Conservation (phyloP, 1,140 invertebrate genomes). For the Drosophila yakuba region DNA sequence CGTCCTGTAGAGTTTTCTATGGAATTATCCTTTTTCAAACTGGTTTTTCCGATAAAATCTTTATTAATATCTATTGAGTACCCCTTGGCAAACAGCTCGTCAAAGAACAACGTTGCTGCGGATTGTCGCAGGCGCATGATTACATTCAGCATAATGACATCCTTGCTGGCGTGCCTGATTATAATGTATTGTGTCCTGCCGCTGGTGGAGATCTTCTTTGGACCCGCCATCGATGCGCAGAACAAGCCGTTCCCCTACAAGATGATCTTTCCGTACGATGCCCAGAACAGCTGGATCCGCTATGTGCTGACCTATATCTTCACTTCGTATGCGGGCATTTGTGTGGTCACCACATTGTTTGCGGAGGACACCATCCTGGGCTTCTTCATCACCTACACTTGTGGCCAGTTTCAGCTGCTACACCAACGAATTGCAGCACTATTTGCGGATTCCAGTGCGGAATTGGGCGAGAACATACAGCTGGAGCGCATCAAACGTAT, state of each 20-base stretch:
- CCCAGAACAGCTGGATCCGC: conserved; percentile 51
- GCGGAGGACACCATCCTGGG: conserved; percentile 80
- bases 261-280: conserved; percentile 78
- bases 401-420: conserved; percentile 73
- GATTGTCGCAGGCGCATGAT: conserved; percentile 62
- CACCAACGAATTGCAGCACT: conserved; percentile 61
- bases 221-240: conserved; percentile 13
- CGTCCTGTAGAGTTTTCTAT: too few relatives aligned
- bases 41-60: neutral
- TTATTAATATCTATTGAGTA: too few relatives aligned
- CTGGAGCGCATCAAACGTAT: conserved; percentile 39
- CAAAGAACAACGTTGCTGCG: conserved; percentile 34
- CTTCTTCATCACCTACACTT: conserved; percentile 79
- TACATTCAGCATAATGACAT: conserved; percentile 72
- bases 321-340: conserved; percentile 78
- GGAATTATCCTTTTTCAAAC: too few relatives aligned
- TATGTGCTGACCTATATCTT: conserved; percentile 75
- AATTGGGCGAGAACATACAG: conserved; percentile 3
- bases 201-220: conserved; percentile 64
- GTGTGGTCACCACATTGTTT: conserved; percentile 82
- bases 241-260: conserved; percentile 81
- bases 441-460: conserved; percentile 6
- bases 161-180: conserved; percentile 66
- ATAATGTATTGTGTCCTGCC: conserved; percentile 79
- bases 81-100: conserved; percentile 8